A percentile compares a stretch with the other conserved stretches of the same genome.
phyloP scores from a whole-genome alignment of 2,888 invertebrate genomes.

The Tenthredo distinguenda region DNA sequence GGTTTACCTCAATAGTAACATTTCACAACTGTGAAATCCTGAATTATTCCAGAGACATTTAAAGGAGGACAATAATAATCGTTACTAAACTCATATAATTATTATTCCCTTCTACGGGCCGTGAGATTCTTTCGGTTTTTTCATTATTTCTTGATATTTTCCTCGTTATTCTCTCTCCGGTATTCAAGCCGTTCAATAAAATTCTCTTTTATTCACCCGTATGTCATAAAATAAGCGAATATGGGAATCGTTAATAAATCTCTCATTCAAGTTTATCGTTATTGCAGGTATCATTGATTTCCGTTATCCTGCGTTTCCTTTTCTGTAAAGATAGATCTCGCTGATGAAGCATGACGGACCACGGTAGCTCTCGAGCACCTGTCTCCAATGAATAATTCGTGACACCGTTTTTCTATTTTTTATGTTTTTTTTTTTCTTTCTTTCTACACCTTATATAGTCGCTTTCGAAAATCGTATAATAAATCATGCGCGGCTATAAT shows the following conservation, averaged over 20 bases:
- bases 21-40: not conserved
- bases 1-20: not conserved
- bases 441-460: not conserved
- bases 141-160: not conserved
- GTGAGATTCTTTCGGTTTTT: not conserved
- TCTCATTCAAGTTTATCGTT: not conserved
- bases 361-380: not conserved
- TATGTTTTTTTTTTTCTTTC: not conserved
- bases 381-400: not conserved
- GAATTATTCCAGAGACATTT: conserved; percentile 2
- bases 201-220: not conserved
- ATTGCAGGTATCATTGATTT: not conserved
- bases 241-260: not conserved
- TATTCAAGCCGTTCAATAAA: not conserved
- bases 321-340: conserved; percentile 1
- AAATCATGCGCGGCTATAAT: not conserved
- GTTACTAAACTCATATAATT: not conserved
- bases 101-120: not conserved
- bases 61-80: not conserved
- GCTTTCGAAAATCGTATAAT: conserved; percentile 14
- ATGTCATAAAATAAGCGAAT: not conserved
- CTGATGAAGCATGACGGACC: not conserved
- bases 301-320: not conserved
- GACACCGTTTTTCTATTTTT: not conserved
- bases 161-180: not conserved